These are phyloP conservation scores for Morone saxatilis DNA, from an alignment of 2,113 vertebrate species.

Conservation along the genomic window DNA sequence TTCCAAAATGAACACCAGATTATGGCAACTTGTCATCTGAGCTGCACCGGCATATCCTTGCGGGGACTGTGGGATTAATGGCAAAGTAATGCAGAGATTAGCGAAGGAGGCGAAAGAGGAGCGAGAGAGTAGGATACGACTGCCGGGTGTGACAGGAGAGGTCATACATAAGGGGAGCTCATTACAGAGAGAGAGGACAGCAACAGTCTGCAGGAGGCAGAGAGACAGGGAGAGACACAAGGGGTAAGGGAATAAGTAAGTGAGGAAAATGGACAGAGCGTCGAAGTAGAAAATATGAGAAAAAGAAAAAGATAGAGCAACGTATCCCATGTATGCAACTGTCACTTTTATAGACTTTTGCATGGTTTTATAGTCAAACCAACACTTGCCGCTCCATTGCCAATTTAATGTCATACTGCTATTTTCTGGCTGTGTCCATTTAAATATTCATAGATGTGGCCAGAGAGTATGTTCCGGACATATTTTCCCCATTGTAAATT, in stretches of 20 bases:
- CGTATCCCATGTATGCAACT: not conserved
- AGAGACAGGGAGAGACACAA: constrained; percentile 20
- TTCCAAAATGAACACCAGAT: constrained; percentile 44
- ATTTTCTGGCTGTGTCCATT: not conserved
- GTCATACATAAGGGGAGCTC: constrained; percentile 79
- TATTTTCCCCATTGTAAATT: not conserved
- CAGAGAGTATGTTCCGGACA: not conserved
- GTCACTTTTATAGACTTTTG: not conserved
- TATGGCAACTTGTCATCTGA: constrained; percentile 51
- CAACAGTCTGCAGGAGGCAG: constrained; percentile 34
- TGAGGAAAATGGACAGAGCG: constrained; percentile 48
- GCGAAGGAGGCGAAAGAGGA: constrained; percentile 55
- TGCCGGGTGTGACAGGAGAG: constrained; percentile 76
- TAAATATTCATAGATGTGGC: not conserved
- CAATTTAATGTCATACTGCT: no score
- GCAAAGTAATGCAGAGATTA: constrained; percentile 77
- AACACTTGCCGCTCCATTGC: not conserved
- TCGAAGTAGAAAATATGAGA: constrained; percentile 54
- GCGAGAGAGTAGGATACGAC: constrained; percentile 61
- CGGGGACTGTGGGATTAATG: constrained; percentile 75
- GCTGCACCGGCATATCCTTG: constrained; percentile 25
- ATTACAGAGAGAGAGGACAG: constrained; percentile 65
- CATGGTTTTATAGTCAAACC: not conserved
- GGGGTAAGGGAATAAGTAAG: constrained; percentile 19
- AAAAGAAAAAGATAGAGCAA: constrained; percentile 8